Evolutionary conservation across 2,888 invertebrate species (phyloP).

Genomic region (Rambutsinella grinnellia): DNA sequence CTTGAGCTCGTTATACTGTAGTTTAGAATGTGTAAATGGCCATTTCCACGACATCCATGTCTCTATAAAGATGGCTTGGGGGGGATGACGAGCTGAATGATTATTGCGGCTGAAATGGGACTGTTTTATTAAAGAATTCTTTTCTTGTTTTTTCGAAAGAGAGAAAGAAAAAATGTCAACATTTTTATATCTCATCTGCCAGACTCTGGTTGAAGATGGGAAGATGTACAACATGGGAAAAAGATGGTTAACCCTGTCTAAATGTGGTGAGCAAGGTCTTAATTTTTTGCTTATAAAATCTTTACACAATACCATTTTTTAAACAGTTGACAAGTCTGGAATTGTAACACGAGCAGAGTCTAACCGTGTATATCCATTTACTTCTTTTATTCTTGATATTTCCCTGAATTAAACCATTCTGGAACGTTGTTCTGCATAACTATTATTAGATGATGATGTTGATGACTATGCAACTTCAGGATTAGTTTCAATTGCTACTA

Average conservation of each 20-base stretch:
- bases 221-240: constrained; percentile 6
- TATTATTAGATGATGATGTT: constrained; percentile 17
- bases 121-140: constrained; percentile 12
- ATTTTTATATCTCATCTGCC: not conserved
- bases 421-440: constrained; percentile 25
- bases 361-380: constrained; percentile 35
- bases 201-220: not conserved
- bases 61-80: constrained; percentile 34
- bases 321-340: constrained; percentile 20
- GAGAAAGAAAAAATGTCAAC: not conserved
- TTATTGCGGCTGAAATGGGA: constrained; percentile 34
- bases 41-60: constrained; percentile 38
- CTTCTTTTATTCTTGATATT: too few relatives aligned
- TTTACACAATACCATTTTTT: too few relatives aligned
- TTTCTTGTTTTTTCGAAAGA: not conserved
- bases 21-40: constrained; percentile 56
- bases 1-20: constrained; percentile 49
- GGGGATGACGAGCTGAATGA: not conserved
- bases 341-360: constrained; percentile 32
- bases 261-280: constrained; percentile 30
- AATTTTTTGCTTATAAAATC: constrained; percentile 29
- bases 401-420: too few relatives aligned
- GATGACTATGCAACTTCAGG: constrained; percentile 32
- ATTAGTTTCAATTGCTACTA: constrained; percentile 22
- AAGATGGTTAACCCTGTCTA: constrained; percentile 13